Conservation (phyloP, 37 sponge, comb jelly and placozoan genomes). For the Chondrosia reniformis region DNA sequence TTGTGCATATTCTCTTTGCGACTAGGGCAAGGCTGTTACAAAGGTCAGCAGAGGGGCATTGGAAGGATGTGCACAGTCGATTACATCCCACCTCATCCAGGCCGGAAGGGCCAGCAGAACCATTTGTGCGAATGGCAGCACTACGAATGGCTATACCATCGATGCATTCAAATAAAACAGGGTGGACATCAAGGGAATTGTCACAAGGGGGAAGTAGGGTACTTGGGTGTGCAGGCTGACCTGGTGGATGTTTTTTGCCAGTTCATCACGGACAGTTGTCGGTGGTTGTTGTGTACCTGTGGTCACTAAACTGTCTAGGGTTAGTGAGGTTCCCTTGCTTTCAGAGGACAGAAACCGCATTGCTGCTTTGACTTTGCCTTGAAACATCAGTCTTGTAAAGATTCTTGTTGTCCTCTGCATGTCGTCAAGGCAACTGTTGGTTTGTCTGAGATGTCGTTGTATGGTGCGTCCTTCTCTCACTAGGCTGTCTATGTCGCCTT, state of each 20-base stretch:
- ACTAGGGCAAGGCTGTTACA: too few species aligned
- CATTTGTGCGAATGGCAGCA: too few species aligned
- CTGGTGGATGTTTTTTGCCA: neutral
- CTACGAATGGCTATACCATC: neutral
- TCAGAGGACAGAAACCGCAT: neutral
- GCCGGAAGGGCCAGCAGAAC: too few species aligned
- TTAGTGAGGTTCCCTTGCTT: neutral
- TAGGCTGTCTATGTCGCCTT: neutral
- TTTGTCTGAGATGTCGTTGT: neutral
- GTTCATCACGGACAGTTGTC: neutral
- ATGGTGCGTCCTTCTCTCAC: neutral
- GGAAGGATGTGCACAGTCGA: too few species aligned
- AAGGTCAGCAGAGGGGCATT: too few species aligned
- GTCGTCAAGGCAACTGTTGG: neutral
- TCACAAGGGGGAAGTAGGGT: neutral
- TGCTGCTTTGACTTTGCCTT: neutral
- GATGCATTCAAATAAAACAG: neutral
- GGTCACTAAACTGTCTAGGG: neutral
- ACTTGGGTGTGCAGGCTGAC: slow-evolving; percentile 1
- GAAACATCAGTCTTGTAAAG: neutral
- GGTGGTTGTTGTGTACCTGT: too few species aligned
- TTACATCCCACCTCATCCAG: too few species aligned
- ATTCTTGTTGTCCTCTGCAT: neutral
- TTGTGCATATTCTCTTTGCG: too few species aligned
- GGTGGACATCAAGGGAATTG: neutral